phyloP scores from a whole-genome alignment of 2,797 vertebrate genomes.

The Pantherophis vulpinus region DNA sequence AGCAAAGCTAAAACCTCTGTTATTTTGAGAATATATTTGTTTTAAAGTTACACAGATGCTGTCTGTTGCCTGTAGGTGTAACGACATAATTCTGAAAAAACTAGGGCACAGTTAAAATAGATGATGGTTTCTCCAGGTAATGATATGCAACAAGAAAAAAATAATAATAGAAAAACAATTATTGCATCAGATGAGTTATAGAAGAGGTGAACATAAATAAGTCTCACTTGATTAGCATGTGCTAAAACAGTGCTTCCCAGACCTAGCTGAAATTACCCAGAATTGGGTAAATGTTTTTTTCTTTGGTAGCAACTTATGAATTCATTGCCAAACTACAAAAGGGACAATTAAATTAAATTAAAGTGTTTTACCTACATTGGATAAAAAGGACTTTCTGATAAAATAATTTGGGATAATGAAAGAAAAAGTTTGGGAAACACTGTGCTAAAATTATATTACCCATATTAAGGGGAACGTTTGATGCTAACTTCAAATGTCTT shows the following conservation, averaged over 20 bases:
- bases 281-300: not conserved
- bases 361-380: not conserved
- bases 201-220: not conserved
- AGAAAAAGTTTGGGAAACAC: not conserved
- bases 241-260: not conserved
- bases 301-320: not conserved
- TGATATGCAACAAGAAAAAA: not conserved
- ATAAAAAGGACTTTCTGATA: not conserved
- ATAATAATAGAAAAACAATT: not conserved
- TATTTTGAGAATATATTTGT: not conserved
- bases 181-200: not conserved
- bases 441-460: not conserved
- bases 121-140: not conserved
- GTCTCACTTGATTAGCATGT: not conserved
- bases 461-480: not conserved
- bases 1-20: not conserved
- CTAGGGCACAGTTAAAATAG: not conserved
- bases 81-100: not conserved
- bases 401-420: not conserved
- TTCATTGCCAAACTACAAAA: not conserved
- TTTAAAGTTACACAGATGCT: not conserved
- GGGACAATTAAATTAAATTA: not conserved
- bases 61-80: not conserved
- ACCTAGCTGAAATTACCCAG: not conserved
- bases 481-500: not conserved